Conservation (phyloP, 2,888 invertebrate genomes). For the Dinocampus coccinellae region DNA sequence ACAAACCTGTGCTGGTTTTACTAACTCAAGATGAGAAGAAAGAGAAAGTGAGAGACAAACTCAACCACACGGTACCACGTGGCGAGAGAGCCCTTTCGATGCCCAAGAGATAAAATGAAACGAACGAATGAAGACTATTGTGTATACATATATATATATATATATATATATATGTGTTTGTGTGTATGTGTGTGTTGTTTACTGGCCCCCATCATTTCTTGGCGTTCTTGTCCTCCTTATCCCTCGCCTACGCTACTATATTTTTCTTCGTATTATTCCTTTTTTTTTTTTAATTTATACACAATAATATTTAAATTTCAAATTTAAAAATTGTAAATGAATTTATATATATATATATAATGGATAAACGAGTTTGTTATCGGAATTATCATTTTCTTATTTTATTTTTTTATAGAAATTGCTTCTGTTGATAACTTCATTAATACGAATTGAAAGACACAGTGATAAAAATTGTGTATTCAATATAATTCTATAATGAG, state of each 20-base stretch:
- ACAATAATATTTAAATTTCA: background rate
- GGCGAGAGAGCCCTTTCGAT: constrained; percentile 13
- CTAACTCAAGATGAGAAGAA: background rate
- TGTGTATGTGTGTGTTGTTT: background rate
- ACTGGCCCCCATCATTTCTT: constrained; percentile 13
- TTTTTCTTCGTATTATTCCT: too few species aligned
- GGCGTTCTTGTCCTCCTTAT: background rate
- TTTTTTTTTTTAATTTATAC: background rate
- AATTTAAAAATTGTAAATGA: background rate
- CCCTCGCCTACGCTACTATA: background rate
- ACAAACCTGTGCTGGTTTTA: constrained; percentile 5
- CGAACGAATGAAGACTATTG: background rate
- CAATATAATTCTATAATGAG: background rate
- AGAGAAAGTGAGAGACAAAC: background rate
- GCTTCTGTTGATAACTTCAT: background rate
- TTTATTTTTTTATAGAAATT: background rate
- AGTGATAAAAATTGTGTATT: background rate
- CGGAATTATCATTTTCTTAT: background rate
- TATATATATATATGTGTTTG: background rate
- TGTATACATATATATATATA: too few species aligned
- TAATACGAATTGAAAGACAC: background rate
- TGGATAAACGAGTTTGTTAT: background rate
- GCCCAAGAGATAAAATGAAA: background rate
- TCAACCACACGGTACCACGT: constrained; percentile 25
- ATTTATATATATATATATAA: background rate